These are phyloP conservation scores for Elaphurus davidianus DNA, from an alignment of 2,113 vertebrate species.

Conservation along the genomic window DNA sequence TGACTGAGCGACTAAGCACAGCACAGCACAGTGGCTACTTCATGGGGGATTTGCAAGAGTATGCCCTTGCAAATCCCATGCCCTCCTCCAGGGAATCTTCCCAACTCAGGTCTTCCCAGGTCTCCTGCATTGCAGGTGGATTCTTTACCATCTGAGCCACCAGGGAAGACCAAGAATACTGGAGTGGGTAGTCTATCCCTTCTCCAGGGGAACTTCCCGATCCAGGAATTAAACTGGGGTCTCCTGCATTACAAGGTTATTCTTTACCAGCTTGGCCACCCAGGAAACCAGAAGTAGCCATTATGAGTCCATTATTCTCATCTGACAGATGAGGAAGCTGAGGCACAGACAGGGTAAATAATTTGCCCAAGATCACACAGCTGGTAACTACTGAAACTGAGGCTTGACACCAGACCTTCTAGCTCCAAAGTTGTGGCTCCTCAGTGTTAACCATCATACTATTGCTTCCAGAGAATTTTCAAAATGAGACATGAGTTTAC, in stretches of 20 bases:
- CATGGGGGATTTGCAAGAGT: no score
- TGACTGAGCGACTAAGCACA: fast-evolving
- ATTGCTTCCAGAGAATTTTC: neutral
- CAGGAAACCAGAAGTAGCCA: neutral
- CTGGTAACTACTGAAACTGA: neutral
- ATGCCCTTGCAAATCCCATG: no score
- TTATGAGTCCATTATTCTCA: neutral
- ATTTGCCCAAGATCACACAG: neutral
- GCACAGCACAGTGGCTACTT: no score
- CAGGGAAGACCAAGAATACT: neutral
- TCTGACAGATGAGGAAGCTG: neutral
- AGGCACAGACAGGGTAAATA: neutral
- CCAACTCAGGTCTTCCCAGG: neutral
- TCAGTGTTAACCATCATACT: neutral
- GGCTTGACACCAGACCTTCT: neutral
- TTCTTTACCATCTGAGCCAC: neutral
- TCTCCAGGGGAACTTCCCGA: fast-evolving
- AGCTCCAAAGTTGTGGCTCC: neutral
- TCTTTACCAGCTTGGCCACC: neutral
- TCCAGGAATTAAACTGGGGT: neutral
- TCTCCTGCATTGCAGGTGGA: neutral
- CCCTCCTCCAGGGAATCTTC: neutral
- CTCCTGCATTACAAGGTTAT: neutral
- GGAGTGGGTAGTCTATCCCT: neutral
- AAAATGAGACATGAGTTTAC: neutral